phyloP scores from a whole-genome alignment of 1,140 invertebrate species.

The Drosophila insularis region DNA sequence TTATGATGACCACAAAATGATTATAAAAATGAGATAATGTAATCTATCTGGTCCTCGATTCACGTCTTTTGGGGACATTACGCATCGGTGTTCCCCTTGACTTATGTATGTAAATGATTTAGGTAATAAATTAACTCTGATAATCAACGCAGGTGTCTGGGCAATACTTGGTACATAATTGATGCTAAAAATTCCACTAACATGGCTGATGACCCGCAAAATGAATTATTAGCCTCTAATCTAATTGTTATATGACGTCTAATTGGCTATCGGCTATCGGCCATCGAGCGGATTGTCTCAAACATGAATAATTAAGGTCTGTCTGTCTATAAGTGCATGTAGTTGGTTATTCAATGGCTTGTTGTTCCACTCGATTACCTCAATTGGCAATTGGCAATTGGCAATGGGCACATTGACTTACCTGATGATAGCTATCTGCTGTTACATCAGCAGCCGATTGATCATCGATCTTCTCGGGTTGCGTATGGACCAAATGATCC shows the following conservation, averaged over 20 bases:
- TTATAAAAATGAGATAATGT: neutral
- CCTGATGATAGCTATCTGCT: slow-evolving; percentile 84
- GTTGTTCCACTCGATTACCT: slow-evolving; percentile 5
- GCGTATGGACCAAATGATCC: slow-evolving; percentile 83
- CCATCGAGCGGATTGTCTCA: neutral
- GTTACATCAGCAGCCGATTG: slow-evolving; percentile 84
- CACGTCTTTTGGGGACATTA: neutral
- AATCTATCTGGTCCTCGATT: neutral
- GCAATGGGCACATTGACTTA: slow-evolving; percentile 30
- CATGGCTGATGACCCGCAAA: neutral
- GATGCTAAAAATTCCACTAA: neutral
- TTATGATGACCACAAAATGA: neutral
- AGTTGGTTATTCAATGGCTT: slow-evolving; percentile 3
- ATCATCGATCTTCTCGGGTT: slow-evolving; percentile 84
- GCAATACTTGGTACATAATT: neutral
- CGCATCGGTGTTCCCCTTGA: slow-evolving; percentile 4
- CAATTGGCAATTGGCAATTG: neutral
- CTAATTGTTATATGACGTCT: neutral
- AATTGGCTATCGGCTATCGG: slow-evolving; percentile 6
- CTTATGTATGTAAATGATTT: neutral
- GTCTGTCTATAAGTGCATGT: neutral
- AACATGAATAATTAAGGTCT: slow-evolving; percentile 7
- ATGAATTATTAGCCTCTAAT: slow-evolving; percentile 4
- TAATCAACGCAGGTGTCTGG: slow-evolving; percentile 4
- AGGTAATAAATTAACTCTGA: neutral